These are phyloP conservation scores for Diadumene lineata DNA, from an alignment of 92 coral and sea anemone genomes.

Conservation along the genomic window DNA sequence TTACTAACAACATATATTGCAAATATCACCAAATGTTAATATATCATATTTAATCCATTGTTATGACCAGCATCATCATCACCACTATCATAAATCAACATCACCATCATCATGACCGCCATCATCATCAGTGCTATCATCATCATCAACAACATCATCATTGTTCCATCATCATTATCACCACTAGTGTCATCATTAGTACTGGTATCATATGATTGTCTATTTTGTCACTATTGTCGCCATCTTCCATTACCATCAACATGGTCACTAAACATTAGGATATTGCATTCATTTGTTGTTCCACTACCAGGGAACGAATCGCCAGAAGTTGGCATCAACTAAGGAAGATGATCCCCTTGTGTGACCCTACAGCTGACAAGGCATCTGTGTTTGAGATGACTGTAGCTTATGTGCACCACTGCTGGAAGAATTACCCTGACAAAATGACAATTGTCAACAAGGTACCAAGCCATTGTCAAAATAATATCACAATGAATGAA, in stretches of 20 bases:
- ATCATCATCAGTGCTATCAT: not conserved
- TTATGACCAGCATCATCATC: not conserved
- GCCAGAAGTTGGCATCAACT: conserved; percentile 76
- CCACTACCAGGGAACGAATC: conserved; percentile 70
- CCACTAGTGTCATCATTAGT: not conserved
- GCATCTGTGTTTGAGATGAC: conserved; percentile 91
- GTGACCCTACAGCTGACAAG: conserved; percentile 74
- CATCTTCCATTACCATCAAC: no score
- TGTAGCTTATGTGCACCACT: conserved; percentile 81
- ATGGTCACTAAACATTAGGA: no score
- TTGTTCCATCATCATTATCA: not conserved
- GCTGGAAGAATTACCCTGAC: conserved; percentile 75
- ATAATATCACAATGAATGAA: no score
- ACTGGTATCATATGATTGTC: no score
- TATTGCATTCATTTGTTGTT: no score
- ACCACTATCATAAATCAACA: not conserved
- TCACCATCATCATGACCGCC: not conserved
- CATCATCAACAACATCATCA: not conserved
- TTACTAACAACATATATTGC: no score
- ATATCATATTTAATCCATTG: no score
- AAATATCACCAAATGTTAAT: no score
- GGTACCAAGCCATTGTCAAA: no score
- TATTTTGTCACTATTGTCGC: no score
- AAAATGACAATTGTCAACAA: conserved; percentile 58
- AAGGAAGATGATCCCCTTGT: conserved; percentile 69